Conservation (phyloP, 2,113 vertebrate genomes). For the Struthio camelus region DNA sequence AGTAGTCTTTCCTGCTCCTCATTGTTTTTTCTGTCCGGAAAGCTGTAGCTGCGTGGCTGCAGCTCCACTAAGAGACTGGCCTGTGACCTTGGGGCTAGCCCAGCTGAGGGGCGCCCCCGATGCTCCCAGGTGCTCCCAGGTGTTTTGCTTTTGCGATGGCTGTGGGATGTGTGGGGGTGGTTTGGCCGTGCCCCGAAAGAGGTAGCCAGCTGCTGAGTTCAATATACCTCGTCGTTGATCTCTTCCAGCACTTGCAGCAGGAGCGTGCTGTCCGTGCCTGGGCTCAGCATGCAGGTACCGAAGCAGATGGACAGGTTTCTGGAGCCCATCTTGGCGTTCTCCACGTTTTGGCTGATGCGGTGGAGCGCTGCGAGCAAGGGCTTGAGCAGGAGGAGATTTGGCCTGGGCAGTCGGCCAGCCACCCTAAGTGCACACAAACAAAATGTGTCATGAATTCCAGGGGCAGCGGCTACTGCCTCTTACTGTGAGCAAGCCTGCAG, state of each 20-base stretch:
- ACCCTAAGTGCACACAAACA: slow-evolving; percentile 73
- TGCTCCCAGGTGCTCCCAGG: not conserved
- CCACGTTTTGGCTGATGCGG: slow-evolving; percentile 79
- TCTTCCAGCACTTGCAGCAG: slow-evolving; percentile 79
- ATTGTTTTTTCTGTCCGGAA: not conserved
- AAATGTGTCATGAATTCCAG: not conserved
- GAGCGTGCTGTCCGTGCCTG: slow-evolving; percentile 30
- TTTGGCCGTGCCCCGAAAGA: not conserved
- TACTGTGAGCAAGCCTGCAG: not conserved
- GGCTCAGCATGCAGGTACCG: slow-evolving; percentile 86
- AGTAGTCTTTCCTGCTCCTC: not conserved
- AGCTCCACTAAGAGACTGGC: not conserved
- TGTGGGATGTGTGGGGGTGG: not conserved
- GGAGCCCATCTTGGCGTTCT: slow-evolving; percentile 88
- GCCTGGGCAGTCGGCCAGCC: slow-evolving; percentile 77
- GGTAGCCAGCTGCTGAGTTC: not conserved
- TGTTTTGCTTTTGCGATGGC: not conserved
- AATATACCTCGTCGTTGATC: slow-evolving; percentile 77
- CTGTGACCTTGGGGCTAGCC: not conserved
- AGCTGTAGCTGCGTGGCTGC: not conserved
- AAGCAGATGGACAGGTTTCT: slow-evolving; percentile 90
- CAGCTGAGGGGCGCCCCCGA: not conserved
- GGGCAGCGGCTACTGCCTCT: not conserved
- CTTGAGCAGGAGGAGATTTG: slow-evolving; percentile 84
- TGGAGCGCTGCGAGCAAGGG: slow-evolving; percentile 82